Conservation (phyloP, 2,888 invertebrate species). For the Lamellibrachia satsuma region DNA sequence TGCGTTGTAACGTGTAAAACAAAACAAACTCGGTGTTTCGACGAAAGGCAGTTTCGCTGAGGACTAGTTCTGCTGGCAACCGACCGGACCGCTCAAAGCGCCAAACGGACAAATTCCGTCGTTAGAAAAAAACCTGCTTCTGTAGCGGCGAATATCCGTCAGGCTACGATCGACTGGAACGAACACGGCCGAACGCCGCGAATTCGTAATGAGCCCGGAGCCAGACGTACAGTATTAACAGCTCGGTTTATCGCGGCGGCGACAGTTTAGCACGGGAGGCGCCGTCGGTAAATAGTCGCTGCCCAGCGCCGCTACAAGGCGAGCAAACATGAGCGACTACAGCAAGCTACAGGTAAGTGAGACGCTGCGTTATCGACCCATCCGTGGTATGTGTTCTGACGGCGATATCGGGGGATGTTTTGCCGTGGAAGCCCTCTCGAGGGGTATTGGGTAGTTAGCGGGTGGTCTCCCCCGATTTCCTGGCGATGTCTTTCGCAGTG, state of each 20-base stretch:
- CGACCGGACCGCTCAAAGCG: not conserved
- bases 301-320: not conserved
- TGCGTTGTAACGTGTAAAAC: not conserved
- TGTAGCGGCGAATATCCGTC: not conserved
- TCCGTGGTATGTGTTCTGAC: not conserved
- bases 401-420: not conserved
- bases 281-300: not conserved
- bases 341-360: not conserved
- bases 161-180: not conserved
- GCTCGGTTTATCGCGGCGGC: not conserved
- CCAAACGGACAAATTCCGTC: not conserved
- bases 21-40: constrained; percentile 6
- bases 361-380: not conserved
- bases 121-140: not conserved
- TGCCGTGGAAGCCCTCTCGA: not conserved
- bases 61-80: not conserved
- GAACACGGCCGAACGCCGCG: not conserved
- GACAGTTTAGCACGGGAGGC: not conserved
- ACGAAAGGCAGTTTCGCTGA: not conserved
- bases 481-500: not conserved
- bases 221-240: not conserved
- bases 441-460: not conserved
- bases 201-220: constrained; percentile 1
- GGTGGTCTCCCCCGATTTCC: not conserved
- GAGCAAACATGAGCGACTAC: not conserved